phyloP scores from a whole-genome alignment of 2,888 invertebrate species.

The Chrysodeixis includens region DNA sequence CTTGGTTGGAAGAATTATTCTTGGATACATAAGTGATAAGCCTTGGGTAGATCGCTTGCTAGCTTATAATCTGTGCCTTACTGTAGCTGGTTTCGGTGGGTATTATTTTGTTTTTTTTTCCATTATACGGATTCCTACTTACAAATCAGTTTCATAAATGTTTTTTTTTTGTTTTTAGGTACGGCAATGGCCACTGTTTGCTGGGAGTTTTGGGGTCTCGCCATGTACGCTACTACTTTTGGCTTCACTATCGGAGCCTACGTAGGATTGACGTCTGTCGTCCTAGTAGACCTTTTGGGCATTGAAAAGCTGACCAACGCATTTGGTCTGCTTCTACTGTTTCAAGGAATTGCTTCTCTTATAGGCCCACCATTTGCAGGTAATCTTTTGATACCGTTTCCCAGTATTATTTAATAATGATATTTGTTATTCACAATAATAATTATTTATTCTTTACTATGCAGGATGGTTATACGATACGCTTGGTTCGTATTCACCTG shows the following conservation, averaged over 20 bases:
- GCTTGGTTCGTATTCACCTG: slow-evolving; percentile 94
- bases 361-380: slow-evolving; percentile 98
- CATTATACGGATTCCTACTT: not conserved
- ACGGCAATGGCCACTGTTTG: slow-evolving; percentile 95
- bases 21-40: slow-evolving; percentile 96
- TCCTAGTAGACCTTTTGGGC: slow-evolving; percentile 98
- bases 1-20: slow-evolving; percentile 95
- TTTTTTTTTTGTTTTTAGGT: slow-evolving; percentile 87
- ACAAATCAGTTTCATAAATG: slow-evolving; percentile 3
- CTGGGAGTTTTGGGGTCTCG: slow-evolving; percentile 92
- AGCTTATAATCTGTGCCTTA: slow-evolving; percentile 96
- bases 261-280: slow-evolving; percentile 98
- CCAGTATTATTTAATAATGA: not conserved
- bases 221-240: slow-evolving; percentile 93
- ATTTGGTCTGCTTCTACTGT: slow-evolving; percentile 96
- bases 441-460: slow-evolving; percentile 55
- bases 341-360: slow-evolving; percentile 97
- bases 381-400: slow-evolving; percentile 74
- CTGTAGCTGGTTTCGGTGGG: slow-evolving; percentile 96
- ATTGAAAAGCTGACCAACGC: slow-evolving; percentile 98
- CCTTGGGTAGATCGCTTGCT: slow-evolving; percentile 96
- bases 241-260: slow-evolving; percentile 98
- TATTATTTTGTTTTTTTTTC: slow-evolving; percentile 51
- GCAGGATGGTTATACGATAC: slow-evolving; percentile 95
- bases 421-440: not conserved